These are phyloP conservation scores for Tichodroma muraria DNA, from an alignment of 2,113 vertebrate genomes.

Conservation along the genomic window DNA sequence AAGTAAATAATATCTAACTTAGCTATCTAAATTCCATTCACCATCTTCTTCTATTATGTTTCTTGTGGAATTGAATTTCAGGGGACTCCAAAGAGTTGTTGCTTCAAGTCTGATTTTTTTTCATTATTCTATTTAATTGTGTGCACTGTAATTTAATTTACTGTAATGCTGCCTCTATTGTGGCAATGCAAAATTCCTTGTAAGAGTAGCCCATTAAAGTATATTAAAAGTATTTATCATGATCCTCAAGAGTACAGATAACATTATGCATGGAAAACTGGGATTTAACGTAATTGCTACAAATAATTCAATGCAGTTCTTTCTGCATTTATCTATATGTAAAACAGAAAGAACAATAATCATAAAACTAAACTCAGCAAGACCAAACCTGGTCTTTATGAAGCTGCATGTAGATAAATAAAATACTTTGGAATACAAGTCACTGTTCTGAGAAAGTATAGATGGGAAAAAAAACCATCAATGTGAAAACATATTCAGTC, in stretches of 20 bases:
- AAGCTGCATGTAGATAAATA: neutral
- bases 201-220: conserved; percentile 65
- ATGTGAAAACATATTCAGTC: neutral
- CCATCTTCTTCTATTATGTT: conserved; percentile 26
- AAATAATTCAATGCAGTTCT: conserved; percentile 58
- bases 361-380: conserved; percentile 18
- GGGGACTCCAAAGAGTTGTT: conserved; percentile 42
- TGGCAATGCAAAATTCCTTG: conserved; percentile 57
- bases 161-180: conserved; percentile 54
- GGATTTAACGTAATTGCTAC: conserved; percentile 43
- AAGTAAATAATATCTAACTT: conserved; percentile 38
- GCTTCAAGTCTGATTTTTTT: conserved; percentile 43
- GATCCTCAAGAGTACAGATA: conserved; percentile 46
- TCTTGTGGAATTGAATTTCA: conserved; percentile 55
- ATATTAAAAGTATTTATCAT: conserved; percentile 77
- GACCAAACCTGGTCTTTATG: conserved; percentile 10
- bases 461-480: neutral
- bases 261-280: conserved; percentile 34
- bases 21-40: conserved; percentile 53
- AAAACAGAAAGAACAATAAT: conserved; percentile 24
- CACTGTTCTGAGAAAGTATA: neutral
- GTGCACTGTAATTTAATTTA: conserved; percentile 68
- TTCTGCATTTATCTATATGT: conserved; percentile 30
- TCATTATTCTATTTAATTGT: conserved; percentile 67
- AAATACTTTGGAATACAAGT: conserved; percentile 1